phyloP scores from a whole-genome alignment of 2,113 vertebrate species.

The Ciconia maguari region DNA sequence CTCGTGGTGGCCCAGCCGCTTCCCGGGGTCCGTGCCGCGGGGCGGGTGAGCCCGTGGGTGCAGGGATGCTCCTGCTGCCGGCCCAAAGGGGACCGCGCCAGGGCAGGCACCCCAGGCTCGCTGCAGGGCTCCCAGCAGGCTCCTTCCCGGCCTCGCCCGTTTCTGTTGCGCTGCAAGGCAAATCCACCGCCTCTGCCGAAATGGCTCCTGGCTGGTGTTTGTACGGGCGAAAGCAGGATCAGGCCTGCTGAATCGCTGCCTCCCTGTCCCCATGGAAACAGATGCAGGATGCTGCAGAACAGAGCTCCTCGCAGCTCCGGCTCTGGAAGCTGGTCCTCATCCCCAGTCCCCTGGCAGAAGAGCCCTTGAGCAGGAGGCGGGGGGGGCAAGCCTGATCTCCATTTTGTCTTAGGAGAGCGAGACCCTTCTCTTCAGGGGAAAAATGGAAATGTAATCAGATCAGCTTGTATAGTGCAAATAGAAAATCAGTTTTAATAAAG shows the following conservation, averaged over 20 bases:
- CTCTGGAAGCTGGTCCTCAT: neutral
- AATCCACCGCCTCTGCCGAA: rapidly evolving
- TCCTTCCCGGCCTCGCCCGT: rapidly evolving
- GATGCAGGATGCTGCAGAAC: constrained; percentile 19
- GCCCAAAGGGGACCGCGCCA: rapidly evolving
- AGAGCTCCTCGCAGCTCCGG: neutral
- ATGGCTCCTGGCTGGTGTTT: neutral
- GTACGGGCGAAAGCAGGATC: neutral
- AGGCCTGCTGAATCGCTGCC: neutral
- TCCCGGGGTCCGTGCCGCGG: rapidly evolving
- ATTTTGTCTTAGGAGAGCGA: neutral
- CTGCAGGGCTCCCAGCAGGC: neutral
- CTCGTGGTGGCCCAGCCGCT: neutral
- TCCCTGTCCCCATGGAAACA: constrained; percentile 65
- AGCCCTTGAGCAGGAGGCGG: neutral
- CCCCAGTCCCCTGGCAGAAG: neutral
- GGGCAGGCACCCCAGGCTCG: rapidly evolving
- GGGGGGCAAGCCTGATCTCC: neutral
- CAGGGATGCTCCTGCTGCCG: neutral
- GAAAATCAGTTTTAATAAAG: constrained; percentile 84
- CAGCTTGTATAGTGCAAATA: constrained; percentile 80
- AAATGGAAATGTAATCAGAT: constrained; percentile 84
- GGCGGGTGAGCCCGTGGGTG: neutral
- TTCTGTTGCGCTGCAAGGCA: neutral
- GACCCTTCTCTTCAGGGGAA: constrained; percentile 61